Evolutionary conservation across 2,113 vertebrate species (phyloP), one percentile per base, ranked within the genome.

Genomic region (Etheostoma spectabile): DNA sequence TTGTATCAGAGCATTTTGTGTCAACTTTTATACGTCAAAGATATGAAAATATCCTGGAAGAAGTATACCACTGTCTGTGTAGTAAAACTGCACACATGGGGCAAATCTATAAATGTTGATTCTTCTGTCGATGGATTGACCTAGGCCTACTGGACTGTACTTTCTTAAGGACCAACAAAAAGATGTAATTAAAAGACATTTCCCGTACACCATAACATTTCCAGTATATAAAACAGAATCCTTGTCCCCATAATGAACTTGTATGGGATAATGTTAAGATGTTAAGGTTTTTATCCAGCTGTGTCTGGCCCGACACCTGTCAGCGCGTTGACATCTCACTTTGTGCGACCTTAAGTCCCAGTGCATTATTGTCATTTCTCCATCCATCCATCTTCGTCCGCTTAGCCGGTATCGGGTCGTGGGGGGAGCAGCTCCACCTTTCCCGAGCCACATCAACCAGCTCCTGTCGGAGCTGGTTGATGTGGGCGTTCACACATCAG

Each of bases 281-380:
- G 48, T 64, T 49, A 1, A n/a, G 13, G 69, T 21, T 14, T 69
- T 12, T 55, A 60, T 63, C 56, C 13, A 11, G 12, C 71, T 42
- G 59, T 65, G 67, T 64, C 55, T 60, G 52, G 33, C n/a, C n/a
- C n/a, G n/a, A n/a, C n/a, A n/a, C n/a, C n/a, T n/a, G n/a, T n/a
- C n/a, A n/a, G n/a, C n/a, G n/a, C n/a, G 1, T 56, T 21, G 68
- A 86, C 81, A 53, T 82, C 79, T 84, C 65, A 70, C 63, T 85
- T 59, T 18, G 27, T 53, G 21, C 72, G 15, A 52, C 59, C 51
- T 27, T 21, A 30, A 84, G 59, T 80, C 73, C 70, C 66, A 30
- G 5, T 0, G 55, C 88, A 64, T 81, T 77, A 73, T 65, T 56
- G 49, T 53, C 55, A 64, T n/a, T 15, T 77, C 42, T 30, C 30